These are phyloP conservation scores for Orthosia gracilis DNA, from an alignment of 2,888 invertebrate genomes.

Conservation along the genomic window DNA sequence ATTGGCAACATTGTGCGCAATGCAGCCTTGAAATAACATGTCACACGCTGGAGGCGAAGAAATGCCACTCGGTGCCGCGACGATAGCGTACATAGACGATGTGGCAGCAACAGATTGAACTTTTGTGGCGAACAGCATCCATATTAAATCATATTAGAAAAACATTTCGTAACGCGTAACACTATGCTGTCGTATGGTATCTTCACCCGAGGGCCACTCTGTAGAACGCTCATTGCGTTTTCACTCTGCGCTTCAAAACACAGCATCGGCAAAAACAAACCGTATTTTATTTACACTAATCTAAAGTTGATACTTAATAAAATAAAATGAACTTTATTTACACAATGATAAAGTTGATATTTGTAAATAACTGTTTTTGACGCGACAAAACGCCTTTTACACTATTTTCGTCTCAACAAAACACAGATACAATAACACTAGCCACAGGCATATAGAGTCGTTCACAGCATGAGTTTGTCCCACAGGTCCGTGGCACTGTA, in stretches of 20 bases:
- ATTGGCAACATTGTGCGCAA: constrained; percentile 18
- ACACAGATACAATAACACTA: constrained; percentile 20
- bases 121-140: neutral
- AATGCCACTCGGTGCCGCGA: neutral
- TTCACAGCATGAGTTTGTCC: constrained; percentile 54
- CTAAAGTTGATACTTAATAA: neutral
- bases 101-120: neutral
- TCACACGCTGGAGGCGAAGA: neutral
- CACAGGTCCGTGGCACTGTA: constrained; percentile 47
- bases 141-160: constrained; percentile 9
- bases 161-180: constrained; percentile 13
- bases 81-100: neutral
- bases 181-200: constrained; percentile 6
- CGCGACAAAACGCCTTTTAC: constrained; percentile 16
- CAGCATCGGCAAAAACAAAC: constrained; percentile 13
- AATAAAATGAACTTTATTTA: constrained; percentile 26
- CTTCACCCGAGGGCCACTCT: neutral
- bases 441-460: constrained; percentile 4
- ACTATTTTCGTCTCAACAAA: constrained; percentile 18
- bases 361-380: constrained; percentile 18
- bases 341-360: constrained; percentile 12
- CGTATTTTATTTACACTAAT: neutral
- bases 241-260: neutral
- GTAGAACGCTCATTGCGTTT: neutral
- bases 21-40: neutral